phyloP scores from a whole-genome alignment of 2,113 vertebrate genomes.

The Macrotus californicus region DNA sequence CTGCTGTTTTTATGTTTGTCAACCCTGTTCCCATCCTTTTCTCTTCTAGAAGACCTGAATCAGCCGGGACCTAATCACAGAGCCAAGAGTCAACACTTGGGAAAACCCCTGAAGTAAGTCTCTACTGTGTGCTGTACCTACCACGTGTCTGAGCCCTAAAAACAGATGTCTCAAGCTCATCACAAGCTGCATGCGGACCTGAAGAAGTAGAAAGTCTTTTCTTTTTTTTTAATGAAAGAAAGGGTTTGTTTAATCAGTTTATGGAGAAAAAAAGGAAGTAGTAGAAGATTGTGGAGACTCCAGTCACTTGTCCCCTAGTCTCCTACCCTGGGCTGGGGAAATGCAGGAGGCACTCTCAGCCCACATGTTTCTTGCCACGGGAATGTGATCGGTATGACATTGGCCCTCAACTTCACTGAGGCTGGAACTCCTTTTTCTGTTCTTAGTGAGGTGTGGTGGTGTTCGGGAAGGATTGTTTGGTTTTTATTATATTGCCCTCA shows the following conservation, averaged over 20 bases:
- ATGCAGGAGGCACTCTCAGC: neutral
- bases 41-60: neutral
- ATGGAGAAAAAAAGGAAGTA: neutral
- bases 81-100: neutral
- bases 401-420: neutral
- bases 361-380: neutral
- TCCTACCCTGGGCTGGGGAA: neutral
- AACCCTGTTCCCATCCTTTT: neutral
- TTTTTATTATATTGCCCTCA: neutral
- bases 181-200: neutral
- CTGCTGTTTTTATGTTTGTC: neutral
- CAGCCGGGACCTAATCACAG: neutral
- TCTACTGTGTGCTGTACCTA: neutral
- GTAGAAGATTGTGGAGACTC: neutral
- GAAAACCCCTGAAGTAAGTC: neutral
- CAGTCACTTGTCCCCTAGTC: neutral
- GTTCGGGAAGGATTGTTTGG: neutral
- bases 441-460: neutral
- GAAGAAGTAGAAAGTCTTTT: neutral
- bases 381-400: fast-evolving
- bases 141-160: neutral
- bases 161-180: neutral
- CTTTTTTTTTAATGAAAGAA: neutral
- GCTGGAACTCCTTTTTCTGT: neutral
- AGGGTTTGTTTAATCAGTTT: neutral